phyloP scores from a whole-genome alignment of 2,797 vertebrate genomes.

The Synaphobranchus kaupii region DNA sequence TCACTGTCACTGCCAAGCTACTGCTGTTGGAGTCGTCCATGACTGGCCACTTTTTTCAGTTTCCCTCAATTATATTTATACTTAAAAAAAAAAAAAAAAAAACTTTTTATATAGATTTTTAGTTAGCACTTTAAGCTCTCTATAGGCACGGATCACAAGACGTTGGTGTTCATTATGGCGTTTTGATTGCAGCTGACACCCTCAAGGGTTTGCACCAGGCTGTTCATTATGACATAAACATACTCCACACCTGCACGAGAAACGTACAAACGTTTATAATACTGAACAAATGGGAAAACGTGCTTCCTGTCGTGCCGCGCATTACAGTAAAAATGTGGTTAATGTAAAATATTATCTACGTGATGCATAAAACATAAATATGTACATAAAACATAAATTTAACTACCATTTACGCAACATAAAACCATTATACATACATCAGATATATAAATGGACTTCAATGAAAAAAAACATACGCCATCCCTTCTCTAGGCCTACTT shows the following conservation, averaged over 20 bases:
- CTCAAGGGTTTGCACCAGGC: not conserved
- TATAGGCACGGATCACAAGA: constrained; percentile 1
- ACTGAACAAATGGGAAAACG: not conserved
- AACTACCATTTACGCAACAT: not conserved
- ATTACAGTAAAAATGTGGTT: too few relatives aligned
- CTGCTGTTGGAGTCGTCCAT: constrained; percentile 71
- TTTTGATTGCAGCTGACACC: not conserved
- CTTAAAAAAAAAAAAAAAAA: too few relatives aligned
- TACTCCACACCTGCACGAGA: not conserved
- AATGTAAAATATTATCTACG: not conserved
- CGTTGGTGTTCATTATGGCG: not conserved
- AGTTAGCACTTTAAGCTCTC: not conserved
- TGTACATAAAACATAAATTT: not conserved
- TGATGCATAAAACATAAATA: not conserved
- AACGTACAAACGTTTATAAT: not conserved
- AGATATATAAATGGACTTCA: not conserved
- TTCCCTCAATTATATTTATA: not conserved
- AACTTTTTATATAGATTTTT: not conserved
- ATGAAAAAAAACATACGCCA: not conserved
- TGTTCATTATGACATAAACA: not conserved
- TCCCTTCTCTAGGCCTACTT: not conserved
- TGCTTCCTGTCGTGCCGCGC: not conserved
- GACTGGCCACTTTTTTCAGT: not conserved
- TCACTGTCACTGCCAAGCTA: constrained; percentile 43
- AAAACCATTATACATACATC: not conserved